Conservation (phyloP, 2,113 vertebrate genomes). For the Crotalus helleri region DNA sequence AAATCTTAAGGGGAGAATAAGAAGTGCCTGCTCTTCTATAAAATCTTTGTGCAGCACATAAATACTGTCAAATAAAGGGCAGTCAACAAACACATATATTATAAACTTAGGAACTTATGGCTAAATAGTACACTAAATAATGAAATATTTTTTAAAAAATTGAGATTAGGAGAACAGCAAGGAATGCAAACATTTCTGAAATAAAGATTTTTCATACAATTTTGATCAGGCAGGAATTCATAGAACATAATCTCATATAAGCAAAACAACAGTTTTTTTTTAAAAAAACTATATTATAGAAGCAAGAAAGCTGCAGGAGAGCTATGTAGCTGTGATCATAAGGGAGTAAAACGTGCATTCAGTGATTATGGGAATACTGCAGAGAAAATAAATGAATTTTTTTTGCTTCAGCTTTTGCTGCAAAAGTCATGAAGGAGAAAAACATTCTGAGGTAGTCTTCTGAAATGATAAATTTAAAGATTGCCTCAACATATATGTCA, state of each 20-base stretch:
- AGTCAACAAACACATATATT: not conserved
- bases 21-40: not conserved
- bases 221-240: constrained; percentile 3
- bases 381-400: constrained; percentile 27
- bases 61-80: not conserved
- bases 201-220: constrained; percentile 11
- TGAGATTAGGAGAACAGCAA: not conserved
- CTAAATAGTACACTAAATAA: not conserved
- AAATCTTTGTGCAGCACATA: not conserved
- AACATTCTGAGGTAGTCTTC: constrained; percentile 16
- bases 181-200: constrained; percentile 6
- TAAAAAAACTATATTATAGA: constrained; percentile 1
- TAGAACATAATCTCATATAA: constrained; percentile 18
- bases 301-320: constrained; percentile 21
- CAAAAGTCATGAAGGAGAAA: constrained; percentile 20
- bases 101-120: not conserved
- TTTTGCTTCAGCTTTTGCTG: constrained; percentile 14
- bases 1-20: not conserved
- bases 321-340: constrained; percentile 2
- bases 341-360: constrained; percentile 23
- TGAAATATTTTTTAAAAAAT: too few relatives aligned
- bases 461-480: constrained; percentile 30
- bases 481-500: constrained; percentile 28
- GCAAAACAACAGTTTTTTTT: constrained; percentile 21
- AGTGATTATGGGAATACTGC: constrained; percentile 11